These are phyloP conservation scores for Metaphire vulgaris DNA, from an alignment of 1,140 invertebrate species.

Conservation along the genomic window DNA sequence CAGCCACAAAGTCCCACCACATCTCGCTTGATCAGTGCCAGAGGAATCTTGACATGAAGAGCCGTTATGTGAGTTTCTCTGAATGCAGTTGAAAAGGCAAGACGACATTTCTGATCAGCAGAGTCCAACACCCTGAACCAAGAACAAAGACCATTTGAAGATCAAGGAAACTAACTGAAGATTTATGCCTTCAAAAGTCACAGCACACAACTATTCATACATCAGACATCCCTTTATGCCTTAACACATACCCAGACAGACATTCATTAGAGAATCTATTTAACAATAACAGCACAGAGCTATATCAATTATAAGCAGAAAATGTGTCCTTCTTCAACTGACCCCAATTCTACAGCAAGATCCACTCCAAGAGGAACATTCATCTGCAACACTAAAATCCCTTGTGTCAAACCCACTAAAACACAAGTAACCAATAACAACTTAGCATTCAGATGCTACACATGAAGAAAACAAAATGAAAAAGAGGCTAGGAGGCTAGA, in stretches of 20 bases:
- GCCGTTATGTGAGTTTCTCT: slow-evolving; percentile 42
- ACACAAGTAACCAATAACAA: slow-evolving; percentile 17
- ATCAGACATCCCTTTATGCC: too few species aligned
- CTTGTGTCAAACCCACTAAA: slow-evolving; percentile 42
- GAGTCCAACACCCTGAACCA: slow-evolving; percentile 41
- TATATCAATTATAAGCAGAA: too few species aligned
- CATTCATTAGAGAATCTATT: too few species aligned
- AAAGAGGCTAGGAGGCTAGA: too few species aligned
- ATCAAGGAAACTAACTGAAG: neutral
- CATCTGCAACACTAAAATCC: slow-evolving; percentile 43
- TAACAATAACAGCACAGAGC: too few species aligned
- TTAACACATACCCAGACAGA: too few species aligned
- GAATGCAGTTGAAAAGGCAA: slow-evolving; percentile 43
- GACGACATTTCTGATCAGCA: slow-evolving; percentile 39
- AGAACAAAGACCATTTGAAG: slow-evolving; percentile 10
- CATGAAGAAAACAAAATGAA: too few species aligned
- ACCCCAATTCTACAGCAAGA: slow-evolving; percentile 45
- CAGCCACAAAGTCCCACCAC: slow-evolving; percentile 37
- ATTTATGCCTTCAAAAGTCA: too few species aligned
- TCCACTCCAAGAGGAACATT: slow-evolving; percentile 41
- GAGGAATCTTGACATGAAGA: slow-evolving; percentile 44
- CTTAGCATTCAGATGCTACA: neutral
- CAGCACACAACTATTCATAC: too few species aligned
- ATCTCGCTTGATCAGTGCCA: slow-evolving; percentile 38
- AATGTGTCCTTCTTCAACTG: too few species aligned